Evolutionary conservation across 1,140 invertebrate genomes (phyloP).

Genomic region (Anastrepha obliqua): DNA sequence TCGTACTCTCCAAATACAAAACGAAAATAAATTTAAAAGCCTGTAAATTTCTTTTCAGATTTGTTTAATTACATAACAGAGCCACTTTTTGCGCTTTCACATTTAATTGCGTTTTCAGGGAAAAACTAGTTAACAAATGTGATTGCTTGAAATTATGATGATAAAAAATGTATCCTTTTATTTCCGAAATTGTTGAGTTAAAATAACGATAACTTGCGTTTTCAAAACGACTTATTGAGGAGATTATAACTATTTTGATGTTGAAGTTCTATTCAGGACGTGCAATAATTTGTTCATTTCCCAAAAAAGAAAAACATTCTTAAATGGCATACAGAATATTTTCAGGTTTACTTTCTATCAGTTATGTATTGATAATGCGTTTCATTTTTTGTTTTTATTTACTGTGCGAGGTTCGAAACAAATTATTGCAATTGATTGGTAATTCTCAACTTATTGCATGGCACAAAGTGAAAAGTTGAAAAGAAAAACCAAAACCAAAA

Average conservation of each 20-base stretch:
- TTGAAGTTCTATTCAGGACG: too few species aligned
- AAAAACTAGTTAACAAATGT: not conserved
- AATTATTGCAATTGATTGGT: not conserved
- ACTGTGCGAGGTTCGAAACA: constrained; percentile 13
- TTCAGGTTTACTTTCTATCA: too few species aligned
- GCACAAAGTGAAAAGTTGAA: not conserved
- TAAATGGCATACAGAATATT: too few species aligned
- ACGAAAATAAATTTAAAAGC: too few species aligned
- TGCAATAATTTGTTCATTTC: too few species aligned
- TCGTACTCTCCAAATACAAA: too few species aligned
- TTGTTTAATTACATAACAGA: not conserved
- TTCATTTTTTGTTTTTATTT: not conserved
- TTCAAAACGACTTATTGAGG: not conserved
- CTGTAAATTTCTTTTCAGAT: too few species aligned
- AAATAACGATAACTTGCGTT: not conserved
- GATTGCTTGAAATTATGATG: not conserved
- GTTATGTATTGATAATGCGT: too few species aligned
- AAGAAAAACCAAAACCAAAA: not conserved
- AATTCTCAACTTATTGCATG: not conserved
- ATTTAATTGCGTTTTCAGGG: not conserved
- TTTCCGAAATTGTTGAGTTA: too few species aligned
- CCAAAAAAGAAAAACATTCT: not conserved
- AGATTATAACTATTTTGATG: not conserved
- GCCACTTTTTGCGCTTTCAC: not conserved
- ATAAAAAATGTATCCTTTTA: too few species aligned